phyloP scores from a whole-genome alignment of 2,797 vertebrate genomes.

The Cynodonichthys magdalenae region DNA sequence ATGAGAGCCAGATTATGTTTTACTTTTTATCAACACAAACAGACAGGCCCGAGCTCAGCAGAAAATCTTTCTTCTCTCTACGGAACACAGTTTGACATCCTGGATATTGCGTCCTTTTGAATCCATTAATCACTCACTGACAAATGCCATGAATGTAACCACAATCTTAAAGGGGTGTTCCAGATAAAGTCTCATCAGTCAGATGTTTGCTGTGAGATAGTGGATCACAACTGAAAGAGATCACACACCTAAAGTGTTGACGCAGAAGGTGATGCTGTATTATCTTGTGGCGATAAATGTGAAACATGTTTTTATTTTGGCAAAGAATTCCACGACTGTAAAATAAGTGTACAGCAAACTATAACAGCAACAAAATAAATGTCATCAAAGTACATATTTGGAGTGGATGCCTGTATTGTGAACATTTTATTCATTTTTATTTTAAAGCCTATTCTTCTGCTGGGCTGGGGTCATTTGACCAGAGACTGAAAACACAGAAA shows the following conservation, averaged over 20 bases:
- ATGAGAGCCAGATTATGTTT: constrained; percentile 71
- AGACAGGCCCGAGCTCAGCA: constrained; percentile 60
- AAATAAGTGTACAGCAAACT: too few species aligned
- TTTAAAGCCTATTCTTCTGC: constrained; percentile 18
- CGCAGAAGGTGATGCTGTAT: constrained; percentile 34
- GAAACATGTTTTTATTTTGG: constrained; percentile 38
- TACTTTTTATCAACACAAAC: constrained; percentile 74
- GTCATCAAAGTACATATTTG: too few species aligned
- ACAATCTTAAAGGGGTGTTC: constrained; percentile 50
- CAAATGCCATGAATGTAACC: constrained; percentile 56
- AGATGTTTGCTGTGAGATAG: constrained; percentile 54
- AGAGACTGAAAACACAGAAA: constrained; percentile 60
- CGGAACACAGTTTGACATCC: constrained; percentile 71
- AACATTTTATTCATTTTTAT: too few species aligned
- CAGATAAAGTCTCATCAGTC: constrained; percentile 71
- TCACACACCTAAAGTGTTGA: constrained; percentile 51
- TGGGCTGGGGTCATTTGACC: constrained; percentile 72
- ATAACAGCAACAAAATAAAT: too few species aligned
- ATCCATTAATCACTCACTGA: constrained; percentile 76
- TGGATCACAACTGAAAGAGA: constrained; percentile 61
- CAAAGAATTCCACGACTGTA: constrained; percentile 1
- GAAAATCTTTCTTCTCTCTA: constrained; percentile 70
- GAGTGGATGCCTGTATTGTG: too few species aligned
- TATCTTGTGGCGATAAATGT: constrained; percentile 34
- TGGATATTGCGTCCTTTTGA: constrained; percentile 67